Evolutionary conservation across 2,888 invertebrate species (phyloP).

Genomic region (Rhamnusium bicolor): DNA sequence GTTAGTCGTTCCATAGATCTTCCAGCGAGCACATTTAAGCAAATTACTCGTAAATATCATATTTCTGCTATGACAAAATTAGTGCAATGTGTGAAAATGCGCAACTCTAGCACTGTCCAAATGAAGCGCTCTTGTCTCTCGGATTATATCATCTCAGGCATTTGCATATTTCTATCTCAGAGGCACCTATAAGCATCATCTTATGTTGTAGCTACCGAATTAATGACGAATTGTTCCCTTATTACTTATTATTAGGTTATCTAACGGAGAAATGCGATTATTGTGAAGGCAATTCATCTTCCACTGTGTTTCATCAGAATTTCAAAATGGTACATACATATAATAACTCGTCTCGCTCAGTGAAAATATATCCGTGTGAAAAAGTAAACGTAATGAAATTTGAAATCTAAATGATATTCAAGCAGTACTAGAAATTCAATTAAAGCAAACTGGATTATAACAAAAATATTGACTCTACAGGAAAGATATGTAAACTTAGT

Average conservation of each 20-base stretch:
- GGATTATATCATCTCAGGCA: conserved; percentile 59
- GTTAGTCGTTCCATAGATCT: conserved; percentile 13
- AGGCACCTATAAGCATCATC: conserved; percentile 51
- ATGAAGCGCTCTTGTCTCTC: conserved; percentile 60
- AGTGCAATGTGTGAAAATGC: conserved; percentile 59
- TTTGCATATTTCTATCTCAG: conserved; percentile 61
- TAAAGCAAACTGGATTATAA: conserved; percentile 22
- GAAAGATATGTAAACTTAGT: conserved; percentile 17
- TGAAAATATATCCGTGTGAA: conserved; percentile 10
- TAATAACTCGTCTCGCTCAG: conserved; percentile 18
- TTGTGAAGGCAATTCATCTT: conserved; percentile 56
- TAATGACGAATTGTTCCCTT: conserved; percentile 63
- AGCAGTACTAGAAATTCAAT: conserved; percentile 20
- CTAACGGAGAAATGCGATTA: conserved; percentile 59
- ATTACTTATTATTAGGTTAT: conserved; percentile 63
- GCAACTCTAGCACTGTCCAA: conserved; percentile 56
- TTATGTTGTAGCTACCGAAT: conserved; percentile 57
- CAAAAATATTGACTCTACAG: background rate
- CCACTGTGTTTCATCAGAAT: conserved; percentile 52
- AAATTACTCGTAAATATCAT: conserved; percentile 58
- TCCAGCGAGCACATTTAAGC: conserved; percentile 38
- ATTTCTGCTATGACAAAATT: conserved; percentile 56
- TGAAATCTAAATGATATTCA: conserved; percentile 22
- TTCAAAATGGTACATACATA: conserved; percentile 51
- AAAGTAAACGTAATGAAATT: conserved; percentile 27